These are phyloP conservation scores for Amphipoea oculea DNA, from an alignment of 2,888 invertebrate genomes.

Conservation along the genomic window DNA sequence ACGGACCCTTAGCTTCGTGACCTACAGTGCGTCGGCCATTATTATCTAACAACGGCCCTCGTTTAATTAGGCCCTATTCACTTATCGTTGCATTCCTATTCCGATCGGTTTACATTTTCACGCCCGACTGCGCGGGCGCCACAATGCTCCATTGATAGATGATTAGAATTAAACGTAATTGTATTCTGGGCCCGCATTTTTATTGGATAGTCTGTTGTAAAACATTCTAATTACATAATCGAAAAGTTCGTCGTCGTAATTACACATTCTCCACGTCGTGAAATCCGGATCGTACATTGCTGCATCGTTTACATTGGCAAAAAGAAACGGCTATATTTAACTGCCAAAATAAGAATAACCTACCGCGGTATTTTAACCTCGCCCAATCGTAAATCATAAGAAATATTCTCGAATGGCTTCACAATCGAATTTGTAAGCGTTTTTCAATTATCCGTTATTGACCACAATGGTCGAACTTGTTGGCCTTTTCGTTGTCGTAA, in stretches of 20 bases:
- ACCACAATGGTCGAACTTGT: slow-evolving; percentile 87
- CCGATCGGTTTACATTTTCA: slow-evolving; percentile 83
- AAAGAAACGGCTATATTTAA: slow-evolving; percentile 69
- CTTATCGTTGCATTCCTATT: slow-evolving; percentile 84
- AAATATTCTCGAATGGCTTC: slow-evolving; percentile 82
- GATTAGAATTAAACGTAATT: slow-evolving; percentile 76
- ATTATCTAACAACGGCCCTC: slow-evolving; percentile 81
- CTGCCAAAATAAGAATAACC: slow-evolving; percentile 71
- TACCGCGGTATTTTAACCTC: slow-evolving; percentile 77
- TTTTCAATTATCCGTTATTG: slow-evolving; percentile 89
- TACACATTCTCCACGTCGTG: slow-evolving; percentile 38
- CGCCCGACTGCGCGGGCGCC: slow-evolving; percentile 78
- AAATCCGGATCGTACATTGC: slow-evolving; percentile 49
- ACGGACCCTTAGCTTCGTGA: slow-evolving; percentile 79
- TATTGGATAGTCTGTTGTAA: slow-evolving; percentile 46
- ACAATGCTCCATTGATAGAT: slow-evolving; percentile 78
- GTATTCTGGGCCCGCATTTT: slow-evolving; percentile 61
- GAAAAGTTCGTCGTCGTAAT: slow-evolving; percentile 30
- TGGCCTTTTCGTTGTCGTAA: slow-evolving; percentile 85
- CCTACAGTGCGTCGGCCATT: slow-evolving; percentile 75
- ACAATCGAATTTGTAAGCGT: slow-evolving; percentile 88
- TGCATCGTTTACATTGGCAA: slow-evolving; percentile 60
- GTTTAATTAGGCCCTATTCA: slow-evolving; percentile 88
- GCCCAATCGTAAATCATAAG: slow-evolving; percentile 84
- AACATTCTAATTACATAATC: slow-evolving; percentile 51